Evolutionary conservation across 2,888 invertebrate species (phyloP), one percentile per base, ranked within the genome.

Genomic region (Catocala fraxini): DNA sequence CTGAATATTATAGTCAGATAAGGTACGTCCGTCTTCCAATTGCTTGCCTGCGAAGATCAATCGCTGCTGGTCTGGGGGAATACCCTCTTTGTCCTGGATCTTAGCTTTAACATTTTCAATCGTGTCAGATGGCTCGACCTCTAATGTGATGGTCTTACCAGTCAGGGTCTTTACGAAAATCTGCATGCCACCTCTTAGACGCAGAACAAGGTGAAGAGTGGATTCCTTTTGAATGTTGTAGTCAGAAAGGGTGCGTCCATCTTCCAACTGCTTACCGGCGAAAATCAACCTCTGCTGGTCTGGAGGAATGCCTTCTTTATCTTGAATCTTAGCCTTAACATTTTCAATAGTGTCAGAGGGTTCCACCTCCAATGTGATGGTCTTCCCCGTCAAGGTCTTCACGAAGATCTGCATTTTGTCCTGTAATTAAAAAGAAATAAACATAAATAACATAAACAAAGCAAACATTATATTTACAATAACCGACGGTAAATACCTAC

Each of bases 361-460:
- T 2, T 39, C 35, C 1, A 39, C 35, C 6, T 39, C 35, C 35
- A 39, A 39, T 4, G 35, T 39, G 6, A 39, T 39, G 1, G 35
- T 39, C 6, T 39, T 39, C 0, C 35, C 35, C 4, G 35, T 39
- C 35, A 39, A 7, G 4, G 35, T 39, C 0, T 74, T 74, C 0
- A 80, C 81, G 66, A 81, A 81, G 71, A 82, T 84, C 79, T 84
- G 84, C 84, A 84, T 85, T 65, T 77, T 86, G 75, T 58, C 65
- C 86, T 86, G 73, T 54, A 85, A 84, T 52, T 63, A 75, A 54
- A 51, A 54, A 25, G 3, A 52, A 66, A 62, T 52, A 53, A 15
- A n/a, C 4, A 13, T 53, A 7, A 46, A 45, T 13, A n/a, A 46
- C 10, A 45, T n/a, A 45, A 45, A 45, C 5, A 45, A 12, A 39